Evolutionary conservation across 2,888 invertebrate species (phyloP).

Genomic region (Drosophila tanythrix): DNA sequence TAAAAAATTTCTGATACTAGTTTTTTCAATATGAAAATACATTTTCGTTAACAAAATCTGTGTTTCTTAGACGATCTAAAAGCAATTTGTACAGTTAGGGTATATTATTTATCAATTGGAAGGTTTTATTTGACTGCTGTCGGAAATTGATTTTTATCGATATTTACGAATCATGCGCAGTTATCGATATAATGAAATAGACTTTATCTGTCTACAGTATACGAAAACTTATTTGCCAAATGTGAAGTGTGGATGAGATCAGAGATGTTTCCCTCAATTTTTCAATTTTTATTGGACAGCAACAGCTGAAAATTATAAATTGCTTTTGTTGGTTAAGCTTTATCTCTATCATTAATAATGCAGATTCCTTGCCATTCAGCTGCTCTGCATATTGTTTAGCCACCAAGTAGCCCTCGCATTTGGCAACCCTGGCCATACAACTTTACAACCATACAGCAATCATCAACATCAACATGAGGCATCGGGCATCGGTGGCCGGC

Average conservation of each 20-base stretch:
- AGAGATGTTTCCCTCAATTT: not conserved
- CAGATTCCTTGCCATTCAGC: not conserved
- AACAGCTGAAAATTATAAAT: not conserved
- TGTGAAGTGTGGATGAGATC: not conserved
- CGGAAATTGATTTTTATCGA: not conserved
- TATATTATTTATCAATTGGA: not conserved
- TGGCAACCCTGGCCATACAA: slow-evolving; percentile 28
- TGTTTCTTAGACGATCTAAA: not conserved
- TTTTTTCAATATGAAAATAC: not conserved
- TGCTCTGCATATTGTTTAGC: not conserved
- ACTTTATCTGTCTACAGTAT: not conserved
- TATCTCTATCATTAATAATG: not conserved
- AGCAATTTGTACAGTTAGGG: not conserved
- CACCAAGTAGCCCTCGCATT: slow-evolving; percentile 41
- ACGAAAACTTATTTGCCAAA: not conserved
- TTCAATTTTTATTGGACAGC: not conserved
- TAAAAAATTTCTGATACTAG: not conserved
- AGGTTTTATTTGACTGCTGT: not conserved
- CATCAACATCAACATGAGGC: slow-evolving; percentile 39
- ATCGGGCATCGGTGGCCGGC: slow-evolving; percentile 12
- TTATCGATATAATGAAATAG: not conserved
- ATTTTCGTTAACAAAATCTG: not conserved
- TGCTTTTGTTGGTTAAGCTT: not conserved
- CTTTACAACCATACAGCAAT: slow-evolving; percentile 23
- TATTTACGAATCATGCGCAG: not conserved